Evolutionary conservation across 2,797 vertebrate genomes (phyloP), one percentile per base, ranked within the genome.

Genomic region (Discoglossus pictus): DNA sequence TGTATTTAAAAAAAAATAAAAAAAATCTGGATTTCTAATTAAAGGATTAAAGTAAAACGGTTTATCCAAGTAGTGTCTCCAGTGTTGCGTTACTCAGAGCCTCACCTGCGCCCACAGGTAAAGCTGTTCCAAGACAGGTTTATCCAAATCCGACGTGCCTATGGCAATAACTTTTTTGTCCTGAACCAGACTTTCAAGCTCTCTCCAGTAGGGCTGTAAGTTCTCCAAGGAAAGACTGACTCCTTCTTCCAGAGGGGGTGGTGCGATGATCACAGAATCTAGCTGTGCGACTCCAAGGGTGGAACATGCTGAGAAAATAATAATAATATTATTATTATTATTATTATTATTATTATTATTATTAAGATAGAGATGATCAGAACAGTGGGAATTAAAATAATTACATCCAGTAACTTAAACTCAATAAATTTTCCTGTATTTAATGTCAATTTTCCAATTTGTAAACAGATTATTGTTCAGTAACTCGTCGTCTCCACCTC

Each of bases 131-230:
- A 99, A 74, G 36, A 94, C 83, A 3, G 89, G 81, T 88, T 98
- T 98, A 86, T 99, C 97, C 72, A 99, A 86, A 79, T 99, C 97
- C 0, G 96, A 98, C 13, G 97, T 98, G 38, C 97, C 97, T 51
- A 99, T 99, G 21, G 94, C 92, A 42, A 92, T 90, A 36, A 98
- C 91, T 80, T 88, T 92, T 76, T 92, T 90, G 77, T 83, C 92
- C 68, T 81, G 86, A 68, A 99, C 95, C 48, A 98, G 86, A 67
- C 87, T 84, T 84, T 99, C 92, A 79, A 99, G 87, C 75, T 95
- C 91, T 75, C 90, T 87, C 97, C 97, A 99, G 34, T 91, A 92
- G 9, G 95, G 95, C 62, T 98, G 92, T 77, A 99, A 87, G 80
- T 94, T 89, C 25, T 90, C 86, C 84, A 98, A 74, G 24, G 89